A percentile compares a stretch with the other conserved stretches of the same genome.
These are phyloP conservation scores for Megaceryle maxima DNA, from an alignment of 2,113 vertebrate species.

Conservation along the genomic window DNA sequence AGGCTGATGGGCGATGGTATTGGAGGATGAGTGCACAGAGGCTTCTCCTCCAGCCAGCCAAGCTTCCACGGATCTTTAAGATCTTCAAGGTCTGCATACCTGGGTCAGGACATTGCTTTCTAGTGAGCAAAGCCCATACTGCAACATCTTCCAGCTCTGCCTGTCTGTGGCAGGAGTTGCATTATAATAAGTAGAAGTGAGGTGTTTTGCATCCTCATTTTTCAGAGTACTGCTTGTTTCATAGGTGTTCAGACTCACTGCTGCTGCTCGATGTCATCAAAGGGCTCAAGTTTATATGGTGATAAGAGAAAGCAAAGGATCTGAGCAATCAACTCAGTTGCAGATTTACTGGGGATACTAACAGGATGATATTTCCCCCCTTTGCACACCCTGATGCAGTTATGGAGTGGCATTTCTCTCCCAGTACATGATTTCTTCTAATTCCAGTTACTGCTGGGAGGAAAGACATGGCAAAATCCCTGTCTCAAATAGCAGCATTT, in stretches of 20 bases:
- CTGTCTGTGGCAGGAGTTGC: not conserved
- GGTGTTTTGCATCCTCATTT: not conserved
- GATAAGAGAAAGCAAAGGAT: not conserved
- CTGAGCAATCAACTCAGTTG: not conserved
- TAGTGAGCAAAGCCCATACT: not conserved
- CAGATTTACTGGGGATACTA: not conserved
- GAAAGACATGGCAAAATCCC: not conserved
- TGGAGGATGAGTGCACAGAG: rapidly evolving
- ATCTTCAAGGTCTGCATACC: not conserved
- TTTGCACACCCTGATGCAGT: not conserved
- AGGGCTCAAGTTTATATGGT: not conserved
- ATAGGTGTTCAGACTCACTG: not conserved
- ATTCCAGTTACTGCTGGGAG: not conserved
- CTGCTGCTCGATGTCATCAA: not conserved
- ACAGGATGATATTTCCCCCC: rapidly evolving
- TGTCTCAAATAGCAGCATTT: not conserved
- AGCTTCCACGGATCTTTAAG: not conserved
- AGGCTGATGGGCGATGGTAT: not conserved
- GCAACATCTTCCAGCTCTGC: not conserved
- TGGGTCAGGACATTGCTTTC: not conserved
- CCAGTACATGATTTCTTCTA: not conserved
- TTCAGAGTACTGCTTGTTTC: not conserved
- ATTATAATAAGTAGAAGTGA: not conserved
- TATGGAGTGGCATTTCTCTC: not conserved
- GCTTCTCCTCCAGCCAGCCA: not conserved